Conservation (phyloP, 2,888 invertebrate genomes). For the Synergus laeviventris region DNA sequence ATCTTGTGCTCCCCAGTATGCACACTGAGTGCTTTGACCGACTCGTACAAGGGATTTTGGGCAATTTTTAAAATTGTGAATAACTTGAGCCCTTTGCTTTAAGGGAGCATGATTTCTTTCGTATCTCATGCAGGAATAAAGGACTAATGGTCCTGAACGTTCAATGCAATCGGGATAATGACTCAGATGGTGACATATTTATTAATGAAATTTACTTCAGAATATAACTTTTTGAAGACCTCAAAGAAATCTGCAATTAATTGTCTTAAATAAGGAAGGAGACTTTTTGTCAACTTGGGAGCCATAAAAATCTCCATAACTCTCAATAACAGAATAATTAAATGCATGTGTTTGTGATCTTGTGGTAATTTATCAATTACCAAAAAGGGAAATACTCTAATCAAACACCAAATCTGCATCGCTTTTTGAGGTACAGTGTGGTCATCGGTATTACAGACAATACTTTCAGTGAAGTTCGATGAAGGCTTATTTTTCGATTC, state of each 20-base stretch:
- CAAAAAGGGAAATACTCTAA: constrained; percentile 52
- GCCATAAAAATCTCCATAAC: constrained; percentile 56
- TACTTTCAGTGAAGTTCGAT: constrained; percentile 49
- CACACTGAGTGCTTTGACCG: constrained; percentile 49
- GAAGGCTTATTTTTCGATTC: constrained; percentile 50
- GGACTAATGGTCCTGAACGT: constrained; percentile 48
- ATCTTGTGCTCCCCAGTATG: constrained; percentile 49
- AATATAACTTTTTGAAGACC: constrained; percentile 47
- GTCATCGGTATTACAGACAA: constrained; percentile 43
- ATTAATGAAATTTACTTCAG: constrained; percentile 50
- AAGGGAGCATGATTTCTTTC: constrained; percentile 54
- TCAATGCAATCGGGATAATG: constrained; percentile 50
- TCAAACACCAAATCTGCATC: constrained; percentile 43
- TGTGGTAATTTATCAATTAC: constrained; percentile 47
- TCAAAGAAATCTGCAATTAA: constrained; percentile 46
- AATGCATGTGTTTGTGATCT: constrained; percentile 49
- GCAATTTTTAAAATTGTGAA: constrained; percentile 52
- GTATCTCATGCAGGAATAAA: constrained; percentile 54
- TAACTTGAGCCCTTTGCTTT: constrained; percentile 47
- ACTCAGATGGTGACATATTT: constrained; percentile 53
- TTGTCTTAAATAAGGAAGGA: constrained; percentile 47
- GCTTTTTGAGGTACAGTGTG: constrained; percentile 50
- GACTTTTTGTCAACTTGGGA: constrained; percentile 43
- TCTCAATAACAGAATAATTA: constrained; percentile 49
- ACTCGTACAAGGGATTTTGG: constrained; percentile 51